Conservation (phyloP, 1,140 invertebrate genomes). For the Saccostrea glomerata region DNA sequence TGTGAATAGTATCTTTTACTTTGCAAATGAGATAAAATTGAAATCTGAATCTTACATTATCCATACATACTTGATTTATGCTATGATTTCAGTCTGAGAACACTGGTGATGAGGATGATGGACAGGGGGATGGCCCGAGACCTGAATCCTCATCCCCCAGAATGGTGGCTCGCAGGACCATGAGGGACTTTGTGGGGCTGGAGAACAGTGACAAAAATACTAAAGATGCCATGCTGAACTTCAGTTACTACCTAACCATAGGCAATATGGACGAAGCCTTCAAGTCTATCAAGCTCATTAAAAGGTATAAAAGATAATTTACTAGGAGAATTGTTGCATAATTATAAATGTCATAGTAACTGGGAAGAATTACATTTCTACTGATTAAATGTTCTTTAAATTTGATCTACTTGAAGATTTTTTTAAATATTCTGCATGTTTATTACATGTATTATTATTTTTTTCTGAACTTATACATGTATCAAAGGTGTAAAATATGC, state of each 20-base stretch:
- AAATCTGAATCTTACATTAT: not conserved
- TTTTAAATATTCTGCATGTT: not conserved
- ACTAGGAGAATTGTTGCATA: not conserved
- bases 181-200: constrained; percentile 94
- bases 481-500: not conserved
- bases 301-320: constrained; percentile 78
- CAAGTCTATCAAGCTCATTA: constrained; percentile 89
- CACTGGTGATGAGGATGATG: constrained; percentile 50
- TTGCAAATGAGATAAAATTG: not conserved
- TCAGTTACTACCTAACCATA: constrained; percentile 93
- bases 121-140: constrained; percentile 34
- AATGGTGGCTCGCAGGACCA: constrained; percentile 84
- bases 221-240: constrained; percentile 90
- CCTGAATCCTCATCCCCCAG: constrained; percentile 65
- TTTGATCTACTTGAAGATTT: not conserved
- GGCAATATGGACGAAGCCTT: constrained; percentile 98
- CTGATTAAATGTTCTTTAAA: no score
- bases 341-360: no score
- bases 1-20: no score
- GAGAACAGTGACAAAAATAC: constrained; percentile 86
- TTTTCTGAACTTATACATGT: not conserved
- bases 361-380: no score
- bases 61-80: not conserved
- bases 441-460: not conserved
- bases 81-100: constrained; percentile 62